A percentile compares a stretch with the other conserved stretches of the same genome.
These are phyloP conservation scores for Oscheius onirici DNA, from an alignment of 2,888 invertebrate genomes.

Conservation along the genomic window DNA sequence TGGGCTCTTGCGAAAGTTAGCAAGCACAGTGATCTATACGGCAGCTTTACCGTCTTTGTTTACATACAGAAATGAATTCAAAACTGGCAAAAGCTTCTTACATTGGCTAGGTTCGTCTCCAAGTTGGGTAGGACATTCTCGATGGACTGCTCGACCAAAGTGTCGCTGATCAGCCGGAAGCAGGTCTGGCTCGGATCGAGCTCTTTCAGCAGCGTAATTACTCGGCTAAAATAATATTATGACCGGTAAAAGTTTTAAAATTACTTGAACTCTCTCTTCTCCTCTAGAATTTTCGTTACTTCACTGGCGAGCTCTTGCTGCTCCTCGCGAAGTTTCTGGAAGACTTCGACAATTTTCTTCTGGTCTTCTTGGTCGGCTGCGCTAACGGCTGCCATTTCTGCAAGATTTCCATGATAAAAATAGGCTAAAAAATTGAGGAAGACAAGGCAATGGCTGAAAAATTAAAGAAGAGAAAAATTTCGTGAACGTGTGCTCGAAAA, in stretches of 20 bases:
- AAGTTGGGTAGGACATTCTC: constrained; percentile 52
- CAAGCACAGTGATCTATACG: no score
- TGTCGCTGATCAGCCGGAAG: constrained; percentile 60
- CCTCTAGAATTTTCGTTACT: constrained; percentile 56
- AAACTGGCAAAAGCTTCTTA: constrained; percentile 16
- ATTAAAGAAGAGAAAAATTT: not conserved
- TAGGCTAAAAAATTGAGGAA: not conserved
- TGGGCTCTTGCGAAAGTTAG: no score
- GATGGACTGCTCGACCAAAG: constrained; percentile 59
- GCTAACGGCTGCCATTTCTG: constrained; percentile 2
- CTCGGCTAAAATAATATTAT: constrained; percentile 38
- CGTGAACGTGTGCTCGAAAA: not conserved
- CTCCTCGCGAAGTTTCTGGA: constrained; percentile 61
- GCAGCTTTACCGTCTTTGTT: no score
- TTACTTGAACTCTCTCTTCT: constrained; percentile 49
- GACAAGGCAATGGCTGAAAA: not conserved
- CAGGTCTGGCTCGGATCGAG: constrained; percentile 56
- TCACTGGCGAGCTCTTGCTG: constrained; percentile 59
- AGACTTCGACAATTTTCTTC: constrained; percentile 58
- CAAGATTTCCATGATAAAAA: not conserved
- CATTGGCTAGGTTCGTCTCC: constrained; percentile 47
- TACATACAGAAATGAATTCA: no score
- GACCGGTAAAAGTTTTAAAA: not conserved
- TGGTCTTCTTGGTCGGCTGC: constrained; percentile 54
- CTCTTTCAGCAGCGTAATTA: constrained; percentile 54